A percentile compares a stretch with the other conserved stretches of the same genome.
phyloP scores from a whole-genome alignment of 2,113 vertebrate species.

The Nesogale talazaci region DNA sequence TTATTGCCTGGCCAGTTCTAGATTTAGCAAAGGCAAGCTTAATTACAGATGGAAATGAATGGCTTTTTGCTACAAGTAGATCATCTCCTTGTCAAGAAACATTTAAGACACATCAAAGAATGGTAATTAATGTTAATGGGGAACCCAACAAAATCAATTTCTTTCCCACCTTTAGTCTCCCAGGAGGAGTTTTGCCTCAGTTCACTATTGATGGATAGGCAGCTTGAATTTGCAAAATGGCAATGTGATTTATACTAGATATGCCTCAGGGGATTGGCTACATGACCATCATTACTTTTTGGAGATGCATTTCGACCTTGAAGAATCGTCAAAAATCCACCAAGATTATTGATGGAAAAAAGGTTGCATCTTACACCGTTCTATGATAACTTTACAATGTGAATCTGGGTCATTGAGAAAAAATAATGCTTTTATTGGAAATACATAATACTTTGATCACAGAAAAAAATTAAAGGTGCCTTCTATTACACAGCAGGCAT shows the following conservation, averaged over 20 bases:
- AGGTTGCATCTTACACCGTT: background rate
- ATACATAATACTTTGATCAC: background rate
- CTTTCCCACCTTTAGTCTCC: constrained; percentile 48
- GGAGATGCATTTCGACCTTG: constrained; percentile 39
- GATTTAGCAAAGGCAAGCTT: constrained; percentile 13
- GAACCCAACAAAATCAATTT: constrained; percentile 66
- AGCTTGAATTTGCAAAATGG: constrained; percentile 47
- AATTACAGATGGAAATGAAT: constrained; percentile 38
- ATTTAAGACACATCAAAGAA: constrained; percentile 33
- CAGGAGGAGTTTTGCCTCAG: constrained; percentile 38
- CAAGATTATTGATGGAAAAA: constrained; percentile 1
- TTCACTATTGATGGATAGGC: constrained; percentile 14
- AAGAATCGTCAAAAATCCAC: constrained; percentile 16
- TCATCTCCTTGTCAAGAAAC: constrained; percentile 53
- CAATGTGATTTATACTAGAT: constrained; percentile 53
- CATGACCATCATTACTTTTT: background rate
- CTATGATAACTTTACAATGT: background rate
- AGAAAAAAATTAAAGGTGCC: background rate
- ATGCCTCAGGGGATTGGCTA: constrained; percentile 23
- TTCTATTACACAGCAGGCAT: background rate
- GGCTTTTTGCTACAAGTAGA: background rate
- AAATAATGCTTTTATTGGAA: background rate
- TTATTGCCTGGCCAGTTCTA: background rate
- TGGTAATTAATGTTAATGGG: constrained; percentile 57
- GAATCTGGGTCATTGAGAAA: background rate